Base-by-base conservation (phyloP, 1,140 invertebrate species). In the Oncopeltus fasciatus region DNA sequence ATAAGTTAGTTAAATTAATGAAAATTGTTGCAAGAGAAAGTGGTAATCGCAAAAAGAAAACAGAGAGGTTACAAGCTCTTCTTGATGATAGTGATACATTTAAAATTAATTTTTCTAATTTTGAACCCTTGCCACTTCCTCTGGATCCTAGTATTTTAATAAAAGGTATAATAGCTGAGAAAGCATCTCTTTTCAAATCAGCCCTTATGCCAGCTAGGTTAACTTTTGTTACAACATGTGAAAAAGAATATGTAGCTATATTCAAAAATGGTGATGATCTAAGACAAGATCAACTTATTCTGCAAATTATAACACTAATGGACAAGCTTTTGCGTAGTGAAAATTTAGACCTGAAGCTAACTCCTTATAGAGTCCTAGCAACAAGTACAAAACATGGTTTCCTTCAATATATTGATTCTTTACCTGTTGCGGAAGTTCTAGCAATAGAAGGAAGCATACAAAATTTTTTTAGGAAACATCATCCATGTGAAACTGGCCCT, bases 251-350 rank as follows among this genome's bases (percentile, higher is more conserved):
- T 75, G 86, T 92, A 16, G 90, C 93, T 0, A 98, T 99, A 66
- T 99, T 98, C 74, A 99, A 99, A 77, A 84, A 95, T 70, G 97
- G 97, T 0, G 97, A 99, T 76, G 96, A 99, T 76, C 74, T 99
- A n/a, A 74, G 95, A 26, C 97, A 99, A 75, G 97, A 99, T 77
- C 96, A 99, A 74, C 79, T 99, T 0, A 93, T 99, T 65, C 74
- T 99, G 58, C 89, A 93, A 75, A 98, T 98, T 76, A 98, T 99
- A 62, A 93, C 92, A 0, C 76, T 99, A 3, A 99, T 99, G 95
- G 97, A 99, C 75, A 90, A 95, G 75, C 74, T 99, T 21, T 75
- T 99, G 31, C 78, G 91, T 47, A 80, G 88, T 67, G 92, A 96
- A 76, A 97, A 98, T 76, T 76, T 98, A 31, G 94, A 98, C 77